Percentiles rank a stretch among this genome's conserved stretches.
phyloP scores from a whole-genome alignment of 2,888 invertebrate species.

The Leucophenga maculata region DNA sequence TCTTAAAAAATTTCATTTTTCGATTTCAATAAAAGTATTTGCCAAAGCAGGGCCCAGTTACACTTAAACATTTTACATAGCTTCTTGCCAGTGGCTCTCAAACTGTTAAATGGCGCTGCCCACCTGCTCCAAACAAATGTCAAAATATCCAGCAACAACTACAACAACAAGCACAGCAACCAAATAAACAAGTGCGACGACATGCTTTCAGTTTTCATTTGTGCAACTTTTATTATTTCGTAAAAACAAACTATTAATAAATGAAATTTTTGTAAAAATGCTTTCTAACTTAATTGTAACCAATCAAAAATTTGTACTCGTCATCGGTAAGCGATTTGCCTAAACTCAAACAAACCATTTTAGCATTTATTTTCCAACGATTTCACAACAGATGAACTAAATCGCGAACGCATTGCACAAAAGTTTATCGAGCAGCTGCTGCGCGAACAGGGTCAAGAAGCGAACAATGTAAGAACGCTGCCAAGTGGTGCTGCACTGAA shows the following conservation, averaged over 20 bases:
- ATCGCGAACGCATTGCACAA: slow-evolving; percentile 64
- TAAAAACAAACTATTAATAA: neutral
- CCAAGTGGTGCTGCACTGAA: slow-evolving; percentile 48
- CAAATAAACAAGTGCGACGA: too few species aligned
- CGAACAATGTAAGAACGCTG: slow-evolving; percentile 51
- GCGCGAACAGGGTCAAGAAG: slow-evolving; percentile 63
- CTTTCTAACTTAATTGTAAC: slow-evolving; percentile 67
- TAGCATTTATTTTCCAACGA: neutral
- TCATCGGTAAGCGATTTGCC: slow-evolving; percentile 62
- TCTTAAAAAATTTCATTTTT: neutral
- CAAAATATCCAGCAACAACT: too few species aligned
- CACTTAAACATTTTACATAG: neutral
- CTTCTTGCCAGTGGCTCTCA: neutral
- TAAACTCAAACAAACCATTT: too few species aligned
- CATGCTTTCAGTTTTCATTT: too few species aligned
- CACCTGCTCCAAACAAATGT: neutral
- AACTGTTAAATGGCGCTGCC: neutral
- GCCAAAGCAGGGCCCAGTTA: too few species aligned
- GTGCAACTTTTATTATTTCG: neutral
- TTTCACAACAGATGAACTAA: slow-evolving; percentile 60
- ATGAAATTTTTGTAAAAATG: slow-evolving; percentile 45
- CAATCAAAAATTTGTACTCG: slow-evolving; percentile 65
- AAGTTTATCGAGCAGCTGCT: slow-evolving; percentile 62
- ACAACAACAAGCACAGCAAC: too few species aligned
- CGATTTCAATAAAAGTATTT: too few species aligned